Base-by-base conservation (phyloP, 2,797 vertebrate species). In the Gymnoscopelus microlampas region DNA sequence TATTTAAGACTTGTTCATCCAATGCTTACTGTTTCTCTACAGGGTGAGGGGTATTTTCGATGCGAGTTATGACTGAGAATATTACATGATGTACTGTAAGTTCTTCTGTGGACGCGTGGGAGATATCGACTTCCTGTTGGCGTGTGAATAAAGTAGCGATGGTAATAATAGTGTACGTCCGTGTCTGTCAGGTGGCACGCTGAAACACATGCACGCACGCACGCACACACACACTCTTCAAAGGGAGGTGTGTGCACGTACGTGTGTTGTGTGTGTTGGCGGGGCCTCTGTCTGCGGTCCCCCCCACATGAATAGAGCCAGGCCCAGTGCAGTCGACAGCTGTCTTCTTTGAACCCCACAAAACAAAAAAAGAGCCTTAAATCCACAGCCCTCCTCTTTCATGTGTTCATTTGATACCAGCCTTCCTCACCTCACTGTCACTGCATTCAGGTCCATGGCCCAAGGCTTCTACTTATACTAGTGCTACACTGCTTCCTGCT, bases 321-420 rank as follows among this genome's bases (percentile, higher is more conserved):
- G 82, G 87, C 85, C 87, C 73, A 85, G 85, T 87, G 87, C 89
- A 91, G 88, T 90, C 86, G 84, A 90, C 94, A 94, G 93, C 92
- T 94, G 93, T 86, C 89, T 93, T 88, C 92, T 93, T 94, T 95
- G 92, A 94, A 94, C 82, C 78, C 74, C 81, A 77, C 88, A 90
- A 94, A 89, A 93, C 90, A 93, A 93, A 93, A 89, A 44, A 44
- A 81, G 75, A 86, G 85, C 86, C 85, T 82, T 91, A 94, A 93
- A 93, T 93, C 91, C 91, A 85, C 85, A 63, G 77, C 81, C 85
- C 88, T 85, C 85, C 88, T 78, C 91, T 94, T 94, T 94, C 89
- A 93, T 94, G 89, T 91, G 89, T 91, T 84, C 87, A 93, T 88
- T 82, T 88, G 93, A 93, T 92, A 91, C 84, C 53, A 12, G 81